Conservation (phyloP, 1,140 invertebrate species). For the Zaprionus davidi region DNA sequence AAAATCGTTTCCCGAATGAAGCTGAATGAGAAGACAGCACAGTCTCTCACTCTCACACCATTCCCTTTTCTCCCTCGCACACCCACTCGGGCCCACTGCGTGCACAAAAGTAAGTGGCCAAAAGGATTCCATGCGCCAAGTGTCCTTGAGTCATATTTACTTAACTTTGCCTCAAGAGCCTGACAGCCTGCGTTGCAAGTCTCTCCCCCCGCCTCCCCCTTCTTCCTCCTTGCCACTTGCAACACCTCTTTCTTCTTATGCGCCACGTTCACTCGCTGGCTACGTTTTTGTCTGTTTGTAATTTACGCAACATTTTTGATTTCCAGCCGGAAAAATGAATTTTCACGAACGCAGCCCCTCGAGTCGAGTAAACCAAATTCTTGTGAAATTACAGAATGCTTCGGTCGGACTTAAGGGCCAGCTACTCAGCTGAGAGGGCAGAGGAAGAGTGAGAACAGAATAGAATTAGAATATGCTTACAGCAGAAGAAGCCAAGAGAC, state of each 20-base stretch:
- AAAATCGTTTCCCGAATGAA: slow-evolving; percentile 72
- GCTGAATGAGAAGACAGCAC: slow-evolving; percentile 28
- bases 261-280: neutral
- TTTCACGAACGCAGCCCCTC: slow-evolving; percentile 50
- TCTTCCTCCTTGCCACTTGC: neutral
- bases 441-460: neutral
- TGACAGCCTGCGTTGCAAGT: slow-evolving; percentile 26
- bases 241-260: neutral
- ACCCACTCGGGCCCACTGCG: slow-evolving; percentile 11
- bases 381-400: slow-evolving; percentile 41
- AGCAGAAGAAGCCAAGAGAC: neutral
- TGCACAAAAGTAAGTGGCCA: slow-evolving; percentile 71
- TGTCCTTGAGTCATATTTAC: slow-evolving; percentile 82
- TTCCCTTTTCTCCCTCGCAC: neutral
- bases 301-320: slow-evolving; percentile 62
- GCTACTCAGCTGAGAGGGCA: slow-evolving; percentile 4
- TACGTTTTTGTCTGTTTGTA: slow-evolving; percentile 31
- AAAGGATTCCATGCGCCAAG: slow-evolving; percentile 70
- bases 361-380: slow-evolving; percentile 45
- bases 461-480: neutral
- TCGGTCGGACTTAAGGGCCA: slow-evolving; percentile 5
- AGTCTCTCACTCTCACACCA: too few relatives aligned
- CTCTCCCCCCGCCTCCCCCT: neutral
- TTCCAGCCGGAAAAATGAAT: slow-evolving; percentile 62
- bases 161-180: slow-evolving; percentile 67